A percentile compares a stretch with the other conserved stretches of the same genome.
These are phyloP conservation scores for Melanchra persicariae DNA, from an alignment of 2,888 invertebrate genomes.

Conservation along the genomic window DNA sequence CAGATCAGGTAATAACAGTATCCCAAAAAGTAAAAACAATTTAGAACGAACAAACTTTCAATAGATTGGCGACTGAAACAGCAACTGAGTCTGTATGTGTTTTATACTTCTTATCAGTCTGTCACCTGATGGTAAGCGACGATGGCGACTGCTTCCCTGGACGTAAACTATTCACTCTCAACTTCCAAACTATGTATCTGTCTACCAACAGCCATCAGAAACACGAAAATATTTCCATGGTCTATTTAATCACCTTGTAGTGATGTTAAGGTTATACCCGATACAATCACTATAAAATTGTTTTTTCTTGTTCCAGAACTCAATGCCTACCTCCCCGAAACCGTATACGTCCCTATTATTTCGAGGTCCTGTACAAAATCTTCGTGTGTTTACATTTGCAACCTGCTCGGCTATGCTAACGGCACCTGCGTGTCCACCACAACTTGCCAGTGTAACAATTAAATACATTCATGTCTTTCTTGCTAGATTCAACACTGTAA, in stretches of 20 bases:
- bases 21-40: neutral
- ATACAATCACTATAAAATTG: neutral
- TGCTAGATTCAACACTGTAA: no score
- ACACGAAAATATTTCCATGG: neutral
- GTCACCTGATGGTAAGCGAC: neutral
- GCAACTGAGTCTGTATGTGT: neutral
- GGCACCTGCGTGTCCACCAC: constrained; percentile 45
- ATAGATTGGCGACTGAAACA: neutral
- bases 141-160: no score
- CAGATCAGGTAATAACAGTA: neutral
- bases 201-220: neutral
- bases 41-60: neutral
- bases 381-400: constrained; percentile 35
- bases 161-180: neutral
- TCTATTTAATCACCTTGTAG: neutral
- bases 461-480: no score
- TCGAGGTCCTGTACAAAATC: constrained; percentile 31
- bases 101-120: neutral
- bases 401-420: constrained; percentile 29
- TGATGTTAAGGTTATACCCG: neutral
- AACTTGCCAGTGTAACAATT: constrained; percentile 38
- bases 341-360: constrained; percentile 21
- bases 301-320: constrained; percentile 33
- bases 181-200: neutral
- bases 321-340: neutral